Percentiles rank a stretch among this genome's conserved stretches.
These are phyloP conservation scores for Pseudanteris insignis DNA, from an alignment of 2,888 invertebrate genomes.

Conservation along the genomic window DNA sequence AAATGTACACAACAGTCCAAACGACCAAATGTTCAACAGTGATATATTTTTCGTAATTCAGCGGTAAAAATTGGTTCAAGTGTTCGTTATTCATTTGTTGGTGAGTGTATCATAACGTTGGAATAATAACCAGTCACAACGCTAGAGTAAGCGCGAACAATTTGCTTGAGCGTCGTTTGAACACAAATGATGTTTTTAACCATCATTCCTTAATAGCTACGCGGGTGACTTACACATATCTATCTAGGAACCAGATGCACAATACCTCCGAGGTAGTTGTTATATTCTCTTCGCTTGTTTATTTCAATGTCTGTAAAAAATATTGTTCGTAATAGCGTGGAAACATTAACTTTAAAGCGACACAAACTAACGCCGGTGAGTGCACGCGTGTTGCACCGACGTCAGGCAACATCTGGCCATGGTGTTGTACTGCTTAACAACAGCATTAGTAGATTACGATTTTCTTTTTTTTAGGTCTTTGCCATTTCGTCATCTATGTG, in stretches of 20 bases:
- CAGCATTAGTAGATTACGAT: too few relatives aligned
- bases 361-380: too few relatives aligned
- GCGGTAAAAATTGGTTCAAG: too few relatives aligned
- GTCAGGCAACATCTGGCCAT: neutral
- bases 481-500: neutral
- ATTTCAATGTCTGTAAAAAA: slow-evolving; percentile 15
- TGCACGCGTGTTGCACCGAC: too few relatives aligned
- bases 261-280: slow-evolving; percentile 57
- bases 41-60: too few relatives aligned
- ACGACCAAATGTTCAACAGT: too few relatives aligned
- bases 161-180: slow-evolving; percentile 24
- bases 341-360: too few relatives aligned
- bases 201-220: too few relatives aligned
- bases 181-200: slow-evolving; percentile 31
- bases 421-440: neutral
- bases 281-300: slow-evolving; percentile 16
- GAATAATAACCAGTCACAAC: too few relatives aligned
- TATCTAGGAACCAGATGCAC: slow-evolving; percentile 65
- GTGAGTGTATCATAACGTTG: too few relatives aligned
- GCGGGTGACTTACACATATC: slow-evolving; percentile 44
- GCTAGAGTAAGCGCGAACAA: slow-evolving; percentile 34
- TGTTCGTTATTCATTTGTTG: too few relatives aligned
- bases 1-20: too few relatives aligned
- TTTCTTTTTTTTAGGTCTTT: neutral
- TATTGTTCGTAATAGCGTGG: slow-evolving; percentile 1